Percentiles rank a stretch among this genome's conserved stretches.
Evolutionary conservation across 2,888 invertebrate species (phyloP).

Genomic region (Eupithecia tripunctaria): DNA sequence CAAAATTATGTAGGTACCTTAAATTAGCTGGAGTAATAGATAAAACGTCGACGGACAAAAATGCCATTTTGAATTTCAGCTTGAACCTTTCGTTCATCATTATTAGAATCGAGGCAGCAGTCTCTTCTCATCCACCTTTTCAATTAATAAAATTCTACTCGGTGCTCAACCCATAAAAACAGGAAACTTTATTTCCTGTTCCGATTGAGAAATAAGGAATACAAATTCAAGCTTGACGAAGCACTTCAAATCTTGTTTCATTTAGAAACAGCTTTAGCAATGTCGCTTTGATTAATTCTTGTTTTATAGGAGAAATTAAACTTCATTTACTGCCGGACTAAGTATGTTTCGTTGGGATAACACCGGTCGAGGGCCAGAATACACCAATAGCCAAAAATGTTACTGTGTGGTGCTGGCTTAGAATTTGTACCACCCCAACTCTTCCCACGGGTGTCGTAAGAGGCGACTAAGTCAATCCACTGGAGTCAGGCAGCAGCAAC

Average conservation of each 20-base stretch:
- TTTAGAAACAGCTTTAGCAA: not conserved
- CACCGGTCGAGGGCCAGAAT: too few species aligned
- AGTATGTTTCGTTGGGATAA: not conserved
- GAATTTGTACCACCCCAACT: too few species aligned
- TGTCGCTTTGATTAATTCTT: not conserved
- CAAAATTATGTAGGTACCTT: too few species aligned
- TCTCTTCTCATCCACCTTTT: not conserved
- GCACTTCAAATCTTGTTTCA: not conserved
- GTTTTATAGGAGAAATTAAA: not conserved
- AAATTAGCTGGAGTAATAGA: too few species aligned
- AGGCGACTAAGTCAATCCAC: too few species aligned
- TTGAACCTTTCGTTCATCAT: not conserved
- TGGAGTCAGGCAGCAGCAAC: too few species aligned
- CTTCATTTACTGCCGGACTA: not conserved
- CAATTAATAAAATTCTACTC: constrained; percentile 1
- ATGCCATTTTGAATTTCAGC: not conserved
- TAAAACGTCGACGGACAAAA: not conserved
- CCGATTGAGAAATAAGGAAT: not conserved
- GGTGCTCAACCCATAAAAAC: constrained; percentile 1
- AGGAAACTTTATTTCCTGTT: not conserved
- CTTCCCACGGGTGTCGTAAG: too few species aligned
- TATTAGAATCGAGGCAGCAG: not conserved
- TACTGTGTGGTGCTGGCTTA: too few species aligned
- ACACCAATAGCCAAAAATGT: too few species aligned
- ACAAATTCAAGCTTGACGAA: constrained; percentile 8